phyloP scores from a whole-genome alignment of 2,888 invertebrate species.

The Gasteruption jaculator region DNA sequence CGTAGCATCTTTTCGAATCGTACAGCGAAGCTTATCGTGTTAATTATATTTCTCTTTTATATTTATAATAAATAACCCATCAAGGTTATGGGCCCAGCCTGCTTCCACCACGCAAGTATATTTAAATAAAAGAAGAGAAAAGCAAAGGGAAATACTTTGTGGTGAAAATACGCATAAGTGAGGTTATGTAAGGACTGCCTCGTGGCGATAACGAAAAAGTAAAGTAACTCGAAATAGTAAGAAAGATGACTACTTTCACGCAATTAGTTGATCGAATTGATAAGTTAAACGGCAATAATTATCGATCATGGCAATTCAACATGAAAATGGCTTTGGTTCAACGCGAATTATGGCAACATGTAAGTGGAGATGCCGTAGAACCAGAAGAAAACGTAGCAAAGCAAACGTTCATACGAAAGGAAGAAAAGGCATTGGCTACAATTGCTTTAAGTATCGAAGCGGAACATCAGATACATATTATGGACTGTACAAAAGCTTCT shows the following conservation, averaged over 20 bases:
- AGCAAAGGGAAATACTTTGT: too few species aligned
- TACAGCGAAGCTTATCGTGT: too few species aligned
- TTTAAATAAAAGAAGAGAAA: too few species aligned
- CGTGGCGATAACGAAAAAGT: too few species aligned
- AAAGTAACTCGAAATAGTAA: too few species aligned
- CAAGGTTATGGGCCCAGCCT: too few species aligned
- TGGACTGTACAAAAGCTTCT: conserved; percentile 6
- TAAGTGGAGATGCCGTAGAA: neutral
- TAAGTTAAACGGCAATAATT: conserved; percentile 16
- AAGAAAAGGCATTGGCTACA: conserved; percentile 12
- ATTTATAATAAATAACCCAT: too few species aligned
- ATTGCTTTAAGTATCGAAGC: conserved; percentile 12
- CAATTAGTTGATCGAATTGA: conserved; percentile 10
- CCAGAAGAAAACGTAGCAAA: neutral
- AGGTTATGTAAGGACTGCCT: too few species aligned
- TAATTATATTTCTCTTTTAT: too few species aligned
- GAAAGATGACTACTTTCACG: conserved; percentile 4
- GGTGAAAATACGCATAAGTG: too few species aligned
- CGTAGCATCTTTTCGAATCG: too few species aligned
- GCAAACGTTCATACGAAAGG: conserved; percentile 5
- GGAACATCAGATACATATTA: conserved; percentile 9
- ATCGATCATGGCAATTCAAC: conserved; percentile 15
- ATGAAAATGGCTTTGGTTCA: conserved; percentile 12
- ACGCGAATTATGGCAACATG: conserved; percentile 16
- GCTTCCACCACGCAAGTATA: too few species aligned